Evolutionary conservation across 2,113 vertebrate genomes (phyloP), one percentile per base, ranked within the genome.

Genomic region (Atrichornis clamosus): DNA sequence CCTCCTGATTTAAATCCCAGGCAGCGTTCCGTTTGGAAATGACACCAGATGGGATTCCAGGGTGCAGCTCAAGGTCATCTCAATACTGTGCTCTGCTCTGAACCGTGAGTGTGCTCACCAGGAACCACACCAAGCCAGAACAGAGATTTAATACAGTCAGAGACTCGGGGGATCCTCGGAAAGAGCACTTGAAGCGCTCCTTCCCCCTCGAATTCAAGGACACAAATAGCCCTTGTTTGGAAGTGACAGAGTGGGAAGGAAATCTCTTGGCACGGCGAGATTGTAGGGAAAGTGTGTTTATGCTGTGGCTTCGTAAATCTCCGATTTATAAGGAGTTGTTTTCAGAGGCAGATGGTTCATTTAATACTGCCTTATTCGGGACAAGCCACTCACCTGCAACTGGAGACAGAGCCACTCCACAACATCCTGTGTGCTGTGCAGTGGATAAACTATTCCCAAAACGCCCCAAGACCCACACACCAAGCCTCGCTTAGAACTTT

Each of bases 41-140:
- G 4, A 49, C 86, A 88, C 39, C 93, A 90, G 96, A 75, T 89
- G 92, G 88, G 93, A 84, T 84, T 47, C 44, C 92, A 60, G 83
- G 50, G 92, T 8, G 90, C 90, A 87, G 88, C 93, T 78, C 96
- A 95, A 96, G 96, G 95, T 95, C 96, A 82, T 56, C 55, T 33
- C n/a, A 70, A 62, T 10, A 24, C 78, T 1, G 27, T 3, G 78
- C 49, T 73, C 62, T 5, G 78, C 95, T 89, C 78, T 58, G 6
- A 67, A 37, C 52, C 0, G 17, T 2, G 30, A 53, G 84, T 32
- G 7, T 3, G 58, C 76, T 28, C 82, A 30, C 4, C 28, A 28
- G 3, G 4, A 67, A 21, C 24, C 67, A 7, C 78, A 53, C 84
- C 69, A 67, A 80, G 78, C 39, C 90, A 64, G 55, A 6, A 22